Conservation (phyloP, 2,888 invertebrate species). For the Andrena chrysosceles region DNA sequence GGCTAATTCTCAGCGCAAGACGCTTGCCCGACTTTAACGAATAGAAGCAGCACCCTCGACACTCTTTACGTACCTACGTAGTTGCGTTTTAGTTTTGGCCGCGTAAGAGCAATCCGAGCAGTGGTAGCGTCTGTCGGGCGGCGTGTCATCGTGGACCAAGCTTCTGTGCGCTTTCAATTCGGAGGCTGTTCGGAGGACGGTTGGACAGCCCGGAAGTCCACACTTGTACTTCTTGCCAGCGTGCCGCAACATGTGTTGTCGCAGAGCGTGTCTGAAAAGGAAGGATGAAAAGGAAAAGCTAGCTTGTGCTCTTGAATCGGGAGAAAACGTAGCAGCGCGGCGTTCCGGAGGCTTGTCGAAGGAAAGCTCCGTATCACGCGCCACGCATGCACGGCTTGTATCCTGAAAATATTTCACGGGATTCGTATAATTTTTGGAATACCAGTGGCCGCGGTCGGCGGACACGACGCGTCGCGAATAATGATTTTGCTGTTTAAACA, state of each 20-base stretch:
- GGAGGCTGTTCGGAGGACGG: constrained; percentile 86
- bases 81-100: constrained; percentile 82
- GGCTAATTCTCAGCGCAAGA: not conserved
- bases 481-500: constrained; percentile 62
- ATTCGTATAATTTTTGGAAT: constrained; percentile 58
- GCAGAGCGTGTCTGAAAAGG: constrained; percentile 86
- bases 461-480: constrained; percentile 44
- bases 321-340: not conserved
- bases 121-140: constrained; percentile 86
- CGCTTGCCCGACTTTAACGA: not conserved
- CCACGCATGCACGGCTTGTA: not conserved
- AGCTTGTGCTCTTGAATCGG: not conserved
- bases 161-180: constrained; percentile 86
- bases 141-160: constrained; percentile 86
- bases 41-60: not conserved
- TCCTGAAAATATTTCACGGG: constrained; percentile 34
- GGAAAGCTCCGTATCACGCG: not conserved
- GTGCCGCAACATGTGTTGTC: constrained; percentile 88
- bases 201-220: constrained; percentile 86
- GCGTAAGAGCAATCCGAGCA: constrained; percentile 86
- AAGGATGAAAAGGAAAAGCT: not conserved
- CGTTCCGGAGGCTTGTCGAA: not conserved
- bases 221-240: constrained; percentile 87
- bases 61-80: constrained; percentile 85
- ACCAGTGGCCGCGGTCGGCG: constrained; percentile 20